These are phyloP conservation scores for Poeciliopsis presidionis DNA, from an alignment of 2,797 vertebrate species.

Conservation along the genomic window DNA sequence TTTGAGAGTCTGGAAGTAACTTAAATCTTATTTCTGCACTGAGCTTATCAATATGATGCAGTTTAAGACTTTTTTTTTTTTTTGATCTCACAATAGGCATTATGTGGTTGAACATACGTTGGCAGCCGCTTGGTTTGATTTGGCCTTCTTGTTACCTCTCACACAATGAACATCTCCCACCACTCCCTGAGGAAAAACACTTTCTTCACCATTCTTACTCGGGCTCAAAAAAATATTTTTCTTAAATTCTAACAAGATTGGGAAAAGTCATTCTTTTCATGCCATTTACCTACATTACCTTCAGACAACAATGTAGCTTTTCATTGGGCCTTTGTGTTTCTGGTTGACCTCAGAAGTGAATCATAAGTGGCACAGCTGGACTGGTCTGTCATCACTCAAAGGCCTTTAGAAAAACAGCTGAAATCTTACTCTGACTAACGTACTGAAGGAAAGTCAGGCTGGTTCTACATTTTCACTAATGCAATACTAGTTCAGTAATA, in stretches of 20 bases:
- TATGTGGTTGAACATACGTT: too few relatives aligned
- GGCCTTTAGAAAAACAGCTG: background rate
- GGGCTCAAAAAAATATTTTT: background rate
- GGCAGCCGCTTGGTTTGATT: constrained; percentile 46
- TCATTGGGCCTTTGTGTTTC: background rate
- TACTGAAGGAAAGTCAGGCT: background rate
- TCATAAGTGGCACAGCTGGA: constrained; percentile 8
- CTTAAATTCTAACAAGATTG: background rate
- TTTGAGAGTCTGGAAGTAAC: constrained; percentile 64
- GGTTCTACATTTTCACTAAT: background rate
- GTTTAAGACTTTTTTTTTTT: constrained; percentile 33
- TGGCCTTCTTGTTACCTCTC: constrained; percentile 29
- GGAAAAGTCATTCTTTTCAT: background rate
- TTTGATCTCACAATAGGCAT: constrained; percentile 41
- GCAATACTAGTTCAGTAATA: background rate
- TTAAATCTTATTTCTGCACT: constrained; percentile 45
- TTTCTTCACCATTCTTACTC: background rate
- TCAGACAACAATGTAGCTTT: background rate
- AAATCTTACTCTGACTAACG: background rate
- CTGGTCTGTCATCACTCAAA: constrained; percentile 5
- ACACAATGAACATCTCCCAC: constrained; percentile 46
- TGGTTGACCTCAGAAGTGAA: constrained; percentile 17
- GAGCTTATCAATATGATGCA: constrained; percentile 36
- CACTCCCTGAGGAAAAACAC: constrained; percentile 47
- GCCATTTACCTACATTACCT: background rate